Evolutionary conservation across 2,113 vertebrate species (phyloP).

Genomic region (Puffinus mauretanicus): DNA sequence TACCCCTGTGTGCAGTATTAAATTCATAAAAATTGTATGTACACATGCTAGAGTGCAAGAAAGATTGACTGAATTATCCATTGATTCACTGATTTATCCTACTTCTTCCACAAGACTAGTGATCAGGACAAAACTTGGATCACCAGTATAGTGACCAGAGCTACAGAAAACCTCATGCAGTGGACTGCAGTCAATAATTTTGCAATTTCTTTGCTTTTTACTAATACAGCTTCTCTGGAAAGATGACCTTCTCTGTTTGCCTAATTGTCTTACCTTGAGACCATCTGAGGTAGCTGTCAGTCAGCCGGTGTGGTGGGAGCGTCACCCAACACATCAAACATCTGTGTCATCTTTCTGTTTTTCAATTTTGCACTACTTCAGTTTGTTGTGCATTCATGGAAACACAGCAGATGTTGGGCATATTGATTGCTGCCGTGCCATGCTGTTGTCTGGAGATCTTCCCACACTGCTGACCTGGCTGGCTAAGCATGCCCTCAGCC

Average conservation of each 20-base stretch:
- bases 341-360: neutral
- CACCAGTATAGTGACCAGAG: rapidly evolving
- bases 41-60: neutral
- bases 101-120: neutral
- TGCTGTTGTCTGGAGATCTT: neutral
- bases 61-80: neutral
- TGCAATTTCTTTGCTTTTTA: neutral
- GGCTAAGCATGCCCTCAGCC: neutral
- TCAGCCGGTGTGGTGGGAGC: neutral
- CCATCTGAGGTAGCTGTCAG: neutral
- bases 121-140: neutral
- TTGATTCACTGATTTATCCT: neutral
- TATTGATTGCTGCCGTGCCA: neutral
- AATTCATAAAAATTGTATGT: neutral
- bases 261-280: neutral
- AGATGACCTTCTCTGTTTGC: neutral
- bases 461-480: neutral
- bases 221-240: neutral
- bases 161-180: neutral
- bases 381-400: neutral
- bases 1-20: neutral
- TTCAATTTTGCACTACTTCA: neutral
- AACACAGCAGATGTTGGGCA: neutral
- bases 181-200: neutral
- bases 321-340: neutral